A percentile compares a stretch with the other conserved stretches of the same genome.
Conservation (phyloP, 2,797 vertebrate genomes). For the Channallabes apus region DNA sequence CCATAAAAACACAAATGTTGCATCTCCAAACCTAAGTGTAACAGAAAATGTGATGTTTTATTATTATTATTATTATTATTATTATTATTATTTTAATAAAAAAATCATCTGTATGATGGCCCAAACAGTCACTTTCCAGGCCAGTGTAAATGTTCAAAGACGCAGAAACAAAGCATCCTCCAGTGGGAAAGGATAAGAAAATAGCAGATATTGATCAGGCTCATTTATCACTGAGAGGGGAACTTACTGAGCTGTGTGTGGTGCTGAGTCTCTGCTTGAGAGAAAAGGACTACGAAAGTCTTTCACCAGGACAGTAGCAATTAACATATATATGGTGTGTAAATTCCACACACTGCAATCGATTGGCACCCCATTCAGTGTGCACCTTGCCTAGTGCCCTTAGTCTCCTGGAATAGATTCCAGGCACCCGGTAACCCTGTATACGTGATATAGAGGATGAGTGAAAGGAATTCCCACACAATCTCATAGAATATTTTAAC, state of each 20-base stretch:
- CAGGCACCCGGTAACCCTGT: too few relatives aligned
- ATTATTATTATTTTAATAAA: not conserved
- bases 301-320: not conserved
- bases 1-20: too few relatives aligned
- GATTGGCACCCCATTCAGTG: too few relatives aligned
- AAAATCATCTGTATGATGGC: not conserved
- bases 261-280: constrained; percentile 7
- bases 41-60: too few relatives aligned
- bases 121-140: not conserved
- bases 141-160: constrained; percentile 25
- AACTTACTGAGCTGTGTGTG: constrained; percentile 45
- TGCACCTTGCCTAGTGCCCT: too few relatives aligned
- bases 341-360: too few relatives aligned
- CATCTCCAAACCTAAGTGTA: too few relatives aligned
- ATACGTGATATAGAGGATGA: too few relatives aligned
- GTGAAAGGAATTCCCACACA: too few relatives aligned
- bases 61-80: too few relatives aligned
- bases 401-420: too few relatives aligned
- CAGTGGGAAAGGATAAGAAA: constrained; percentile 37
- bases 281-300: not conserved
- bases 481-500: not conserved
- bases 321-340: not conserved
- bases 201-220: constrained; percentile 56
- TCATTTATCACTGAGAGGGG: constrained; percentile 54
- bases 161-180: constrained; percentile 38